A percentile compares a stretch with the other conserved stretches of the same genome.
phyloP scores from a whole-genome alignment of 2,797 vertebrate species.

The Agapornis canus region DNA sequence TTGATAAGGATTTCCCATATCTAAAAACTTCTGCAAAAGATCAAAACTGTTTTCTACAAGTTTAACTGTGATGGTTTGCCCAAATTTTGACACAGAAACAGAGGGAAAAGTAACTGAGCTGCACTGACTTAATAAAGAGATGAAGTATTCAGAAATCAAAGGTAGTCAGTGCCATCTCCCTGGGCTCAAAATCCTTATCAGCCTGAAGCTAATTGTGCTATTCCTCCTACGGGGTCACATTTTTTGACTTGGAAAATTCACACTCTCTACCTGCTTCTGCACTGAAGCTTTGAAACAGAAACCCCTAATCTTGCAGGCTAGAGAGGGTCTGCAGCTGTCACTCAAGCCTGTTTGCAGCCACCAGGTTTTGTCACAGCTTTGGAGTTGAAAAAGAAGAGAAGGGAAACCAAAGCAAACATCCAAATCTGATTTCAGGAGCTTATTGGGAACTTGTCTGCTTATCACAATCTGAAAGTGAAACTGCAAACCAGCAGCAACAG shows the following conservation, averaged over 20 bases:
- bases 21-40: not conserved
- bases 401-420: not conserved
- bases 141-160: conserved; percentile 40
- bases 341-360: not conserved
- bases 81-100: not conserved
- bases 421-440: not conserved
- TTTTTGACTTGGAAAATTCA: not conserved
- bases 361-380: not conserved
- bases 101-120: not conserved
- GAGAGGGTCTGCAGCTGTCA: not conserved
- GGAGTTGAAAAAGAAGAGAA: not conserved
- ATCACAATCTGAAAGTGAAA: not conserved
- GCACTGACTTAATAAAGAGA: not conserved
- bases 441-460: not conserved
- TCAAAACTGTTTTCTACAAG: not conserved
- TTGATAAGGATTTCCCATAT: not conserved
- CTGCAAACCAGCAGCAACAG: not conserved
- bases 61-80: not conserved
- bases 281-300: not conserved
- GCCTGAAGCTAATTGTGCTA: conserved; percentile 25
- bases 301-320: not conserved
- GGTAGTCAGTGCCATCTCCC: not conserved
- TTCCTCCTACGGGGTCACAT: not conserved
- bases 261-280: not conserved
- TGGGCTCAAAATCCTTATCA: not conserved